Evolutionary conservation across 2,797 vertebrate species (phyloP), one percentile per base, ranked within the genome.

Genomic region (Scyliorhinus canicula): DNA sequence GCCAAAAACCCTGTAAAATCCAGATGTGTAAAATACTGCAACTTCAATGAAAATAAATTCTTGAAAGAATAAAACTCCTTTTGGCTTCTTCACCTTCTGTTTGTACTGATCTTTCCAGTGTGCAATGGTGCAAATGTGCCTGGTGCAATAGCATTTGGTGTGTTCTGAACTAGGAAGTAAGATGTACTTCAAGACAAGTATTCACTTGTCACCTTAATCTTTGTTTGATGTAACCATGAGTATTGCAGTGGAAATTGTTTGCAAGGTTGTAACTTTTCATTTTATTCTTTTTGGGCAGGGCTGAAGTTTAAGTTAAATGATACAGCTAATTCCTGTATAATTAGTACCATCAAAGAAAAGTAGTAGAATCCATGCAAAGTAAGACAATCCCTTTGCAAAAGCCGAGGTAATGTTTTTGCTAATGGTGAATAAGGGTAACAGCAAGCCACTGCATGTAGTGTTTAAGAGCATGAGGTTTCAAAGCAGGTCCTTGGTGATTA

Each of bases 41-140:
- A 93, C 65, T 47, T 93, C 47, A 94, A n/a, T 52, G 47, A 69
- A 74, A 94, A 94, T 94, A 94, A 94, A 94, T 94, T 35, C 47
- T 94, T 94, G 47, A 94, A 90, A 90, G 93, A 52, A 44, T 94
- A 74, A 52, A 44, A 50, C 47, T 74, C 28, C 26, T 69, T 71
- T 94, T 74, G 47, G 65, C 14, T 74, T 50, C 44, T 26, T 69
- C 44, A n/a, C 55, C 31, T 90, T 90, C 52, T 90, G 52, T 57
- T 90, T 90, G 52, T 94, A 50, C 50, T 71, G 44, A 71, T 69
- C 31, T n/a, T 94, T 74, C 31, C 69, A 69, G 88, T 28, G 5
- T 65, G 40, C 31, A 50, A n/a, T n/a, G 1, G 24, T 65, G 40
- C 60, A 65, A 88, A 44, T 44, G n/a, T 91, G 88, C 19, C 60